Evolutionary conservation across 2,888 invertebrate species (phyloP), one percentile per base, ranked within the genome.

Genomic region (Standfussiana lucernea): DNA sequence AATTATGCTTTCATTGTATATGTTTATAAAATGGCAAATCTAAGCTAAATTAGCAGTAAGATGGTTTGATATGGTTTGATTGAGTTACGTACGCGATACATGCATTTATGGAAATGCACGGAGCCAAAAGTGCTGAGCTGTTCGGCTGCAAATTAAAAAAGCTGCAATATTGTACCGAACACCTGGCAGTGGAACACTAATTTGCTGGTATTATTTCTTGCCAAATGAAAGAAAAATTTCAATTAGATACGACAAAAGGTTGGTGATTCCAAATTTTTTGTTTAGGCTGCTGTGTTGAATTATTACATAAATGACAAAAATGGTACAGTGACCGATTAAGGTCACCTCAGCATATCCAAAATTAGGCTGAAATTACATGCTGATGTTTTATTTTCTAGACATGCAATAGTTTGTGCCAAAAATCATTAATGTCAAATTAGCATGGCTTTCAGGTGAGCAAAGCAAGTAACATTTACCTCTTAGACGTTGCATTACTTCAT

Each of bases 321-420:
- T 89, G 86, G 83, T 88, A 88, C 85, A 82, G 80, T 84, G 82
- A 88, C 88, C 89, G 87, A 93, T 92, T 93, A 93, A 90, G 92
- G 92, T 90, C 92, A 86, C 78, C 81, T 56, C 70, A 83, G 79
- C 72, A 50, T 64, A 82, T 77, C 66, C 68, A 74, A 85, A 82
- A 79, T 83, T 80, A 75, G 70, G 37, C 62, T 82, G 68, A 80
- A 79, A 88, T 88, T 88, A 80, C 42, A 69, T 61, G 47, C 18
- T 15, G n/a, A 28, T 69, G 66, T 64, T 45, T 75, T 64, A 75
- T 56, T 61, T 69, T 61, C 53, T 47, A n/a, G 47, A 40, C 47
- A 53, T 69, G 80, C 87, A 81, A 88, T 65, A 40, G 56, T 64
- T 66, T 64, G 74, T 42, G 28, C 71, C 65, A 77, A 76, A 56